These are phyloP conservation scores for Drosophila rufa DNA, from an alignment of 1,140 invertebrate species.

Conservation along the genomic window DNA sequence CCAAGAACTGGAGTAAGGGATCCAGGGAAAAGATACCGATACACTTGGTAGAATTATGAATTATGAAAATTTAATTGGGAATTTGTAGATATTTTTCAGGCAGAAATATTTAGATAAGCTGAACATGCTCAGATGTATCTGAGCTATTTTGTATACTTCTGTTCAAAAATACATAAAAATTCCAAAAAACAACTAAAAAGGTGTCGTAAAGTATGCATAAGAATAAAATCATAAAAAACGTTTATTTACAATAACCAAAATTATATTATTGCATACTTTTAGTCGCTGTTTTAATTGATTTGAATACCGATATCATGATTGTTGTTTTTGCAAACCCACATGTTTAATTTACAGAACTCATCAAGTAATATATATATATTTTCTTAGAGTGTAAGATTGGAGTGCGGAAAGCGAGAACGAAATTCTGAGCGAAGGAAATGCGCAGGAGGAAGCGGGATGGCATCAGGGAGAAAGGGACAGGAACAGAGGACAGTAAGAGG, in stretches of 20 bases:
- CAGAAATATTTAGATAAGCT: neutral
- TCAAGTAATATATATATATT: neutral
- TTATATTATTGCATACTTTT: slow-evolving; percentile 1
- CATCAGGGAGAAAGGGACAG: slow-evolving; percentile 9
- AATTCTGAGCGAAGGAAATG: slow-evolving; percentile 30
- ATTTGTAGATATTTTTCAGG: neutral
- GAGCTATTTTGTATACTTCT: no score
- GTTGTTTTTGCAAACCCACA: no score
- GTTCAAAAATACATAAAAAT: no score
- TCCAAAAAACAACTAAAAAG: neutral
- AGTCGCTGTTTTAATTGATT: neutral
- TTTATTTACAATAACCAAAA: no score
- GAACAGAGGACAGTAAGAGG: slow-evolving; percentile 13
- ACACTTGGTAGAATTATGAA: slow-evolving; percentile 16
- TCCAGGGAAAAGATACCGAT: slow-evolving; percentile 56
- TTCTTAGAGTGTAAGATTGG: slow-evolving; percentile 8
- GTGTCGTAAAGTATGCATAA: no score
- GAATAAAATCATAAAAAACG: neutral
- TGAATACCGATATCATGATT: no score
- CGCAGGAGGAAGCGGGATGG: slow-evolving; percentile 13
- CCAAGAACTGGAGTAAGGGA: slow-evolving; percentile 38
- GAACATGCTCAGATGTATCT: no score
- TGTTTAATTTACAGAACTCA: neutral
- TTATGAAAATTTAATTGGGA: neutral
- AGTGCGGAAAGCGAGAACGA: slow-evolving; percentile 43